These are phyloP conservation scores for Raja brachyura DNA, from an alignment of 2,113 vertebrate species.

Conservation along the genomic window DNA sequence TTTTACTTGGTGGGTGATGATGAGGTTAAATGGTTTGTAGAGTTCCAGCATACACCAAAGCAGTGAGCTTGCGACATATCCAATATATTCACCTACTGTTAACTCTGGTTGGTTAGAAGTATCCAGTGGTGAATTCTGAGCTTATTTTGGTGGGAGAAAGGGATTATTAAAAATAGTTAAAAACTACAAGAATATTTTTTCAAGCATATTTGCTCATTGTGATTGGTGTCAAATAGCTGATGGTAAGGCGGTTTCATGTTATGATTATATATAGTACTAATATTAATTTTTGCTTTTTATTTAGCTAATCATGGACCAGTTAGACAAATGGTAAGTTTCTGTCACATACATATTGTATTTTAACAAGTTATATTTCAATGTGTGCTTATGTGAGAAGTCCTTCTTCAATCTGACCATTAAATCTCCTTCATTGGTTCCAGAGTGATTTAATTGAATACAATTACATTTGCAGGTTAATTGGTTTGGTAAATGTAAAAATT, in stretches of 20 bases:
- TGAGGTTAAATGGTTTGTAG: neutral
- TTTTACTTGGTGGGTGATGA: neutral
- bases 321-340: slow-evolving; percentile 40
- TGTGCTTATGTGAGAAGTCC: too few relatives aligned
- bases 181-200: neutral
- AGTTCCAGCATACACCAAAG: too few relatives aligned
- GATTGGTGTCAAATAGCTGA: neutral
- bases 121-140: neutral
- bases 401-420: neutral
- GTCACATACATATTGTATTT: neutral
- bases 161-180: neutral
- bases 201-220: neutral
- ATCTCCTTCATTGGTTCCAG: neutral
- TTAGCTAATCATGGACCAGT: slow-evolving; percentile 42
- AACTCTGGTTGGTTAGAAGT: neutral
- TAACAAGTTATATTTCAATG: neutral
- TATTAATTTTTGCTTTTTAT: slow-evolving; percentile 2
- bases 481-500: too few relatives aligned
- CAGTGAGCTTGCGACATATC: neutral
- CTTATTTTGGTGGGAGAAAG: neutral
- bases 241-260: neutral
- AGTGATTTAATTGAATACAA: neutral
- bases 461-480: too few relatives aligned
- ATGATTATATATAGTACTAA: neutral
- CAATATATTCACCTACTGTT: neutral